Conservation (phyloP, 2,797 vertebrate genomes). For the Cirrhinus molitorella region DNA sequence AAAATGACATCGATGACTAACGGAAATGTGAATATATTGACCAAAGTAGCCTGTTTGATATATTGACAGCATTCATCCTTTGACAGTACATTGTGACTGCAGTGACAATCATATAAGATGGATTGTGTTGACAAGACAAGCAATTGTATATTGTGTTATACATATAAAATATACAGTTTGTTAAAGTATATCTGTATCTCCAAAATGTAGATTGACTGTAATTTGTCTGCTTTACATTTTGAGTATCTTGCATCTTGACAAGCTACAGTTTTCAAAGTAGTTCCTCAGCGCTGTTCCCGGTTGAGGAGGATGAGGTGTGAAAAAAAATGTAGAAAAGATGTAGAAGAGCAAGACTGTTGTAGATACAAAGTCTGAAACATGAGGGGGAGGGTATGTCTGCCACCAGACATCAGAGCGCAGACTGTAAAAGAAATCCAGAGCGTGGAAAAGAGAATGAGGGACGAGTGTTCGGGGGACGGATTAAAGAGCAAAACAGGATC, state of each 20-base stretch:
- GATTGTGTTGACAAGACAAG: slow-evolving; percentile 5
- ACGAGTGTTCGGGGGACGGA: slow-evolving; percentile 8
- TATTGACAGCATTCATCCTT: neutral
- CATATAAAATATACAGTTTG: neutral
- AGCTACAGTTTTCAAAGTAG: slow-evolving; percentile 17
- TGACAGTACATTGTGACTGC: neutral
- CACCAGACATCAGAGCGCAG: neutral
- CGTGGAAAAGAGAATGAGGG: neutral
- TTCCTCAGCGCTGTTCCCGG: neutral
- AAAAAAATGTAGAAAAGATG: neutral
- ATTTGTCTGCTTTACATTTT: neutral
- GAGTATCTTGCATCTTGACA: neutral
- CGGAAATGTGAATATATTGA: slow-evolving; percentile 41
- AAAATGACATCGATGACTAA: neutral
- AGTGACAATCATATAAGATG: neutral
- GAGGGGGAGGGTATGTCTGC: neutral
- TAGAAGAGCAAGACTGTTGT: slow-evolving; percentile 3
- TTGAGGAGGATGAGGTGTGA: neutral
- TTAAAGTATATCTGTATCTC: neutral
- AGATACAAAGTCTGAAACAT: neutral
- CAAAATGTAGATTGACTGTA: neutral
- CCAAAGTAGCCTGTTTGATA: slow-evolving; percentile 10
- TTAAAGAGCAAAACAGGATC: slow-evolving; percentile 21
- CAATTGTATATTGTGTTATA: neutral
- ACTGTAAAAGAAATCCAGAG: neutral